Evolutionary conservation across 1,140 invertebrate genomes (phyloP), one percentile per base, ranked within the genome.

Genomic region (Fopius arisanus): DNA sequence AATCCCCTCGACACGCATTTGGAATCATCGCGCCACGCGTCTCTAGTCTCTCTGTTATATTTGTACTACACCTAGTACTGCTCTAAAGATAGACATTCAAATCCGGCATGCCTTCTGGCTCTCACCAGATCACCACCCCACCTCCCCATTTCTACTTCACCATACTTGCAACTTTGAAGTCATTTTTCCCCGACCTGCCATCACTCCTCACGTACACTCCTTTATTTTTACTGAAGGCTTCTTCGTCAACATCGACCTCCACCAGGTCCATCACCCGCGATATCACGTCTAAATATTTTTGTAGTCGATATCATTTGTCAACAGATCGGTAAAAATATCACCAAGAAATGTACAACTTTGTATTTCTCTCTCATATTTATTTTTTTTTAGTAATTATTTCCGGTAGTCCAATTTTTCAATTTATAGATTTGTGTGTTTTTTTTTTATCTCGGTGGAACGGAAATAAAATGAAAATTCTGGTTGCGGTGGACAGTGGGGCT

Each of bases 61-160:
- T 59, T 59, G 54, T 59, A 59, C 19, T 59, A 59, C 54, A 10
- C 19, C 54, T 26, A 26, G 54, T 23, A 59, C 21, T 59, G 54
- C 54, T 59, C 54, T 59, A 59, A 59, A 59, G 54, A 59, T 59
- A 59, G 54, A 59, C 26, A 59, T 59, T 59, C 54, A 26, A 59
- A 59, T 59, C 54, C 54, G 54, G 54, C 54, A 23, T 59, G 54
- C 54, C 54, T 59, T 59, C 54, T 59, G 54, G 54, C 54, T 59
- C 54, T 59, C 54, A 59, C 54, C 54, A 59, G 54, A 59, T 59
- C 54, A 59, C 54, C 54, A 19, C 19, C 54, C 54, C 3, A 7
- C 54, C 19, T 23, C 23, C 23, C 54, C 54, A 21, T 28, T 28
- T 26, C 23, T 59, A 26, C 54, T 59, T 59, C 21, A 3, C 19